Evolutionary conservation across 2,888 invertebrate genomes (phyloP).

Genomic region (Coecobrya sp.): DNA sequence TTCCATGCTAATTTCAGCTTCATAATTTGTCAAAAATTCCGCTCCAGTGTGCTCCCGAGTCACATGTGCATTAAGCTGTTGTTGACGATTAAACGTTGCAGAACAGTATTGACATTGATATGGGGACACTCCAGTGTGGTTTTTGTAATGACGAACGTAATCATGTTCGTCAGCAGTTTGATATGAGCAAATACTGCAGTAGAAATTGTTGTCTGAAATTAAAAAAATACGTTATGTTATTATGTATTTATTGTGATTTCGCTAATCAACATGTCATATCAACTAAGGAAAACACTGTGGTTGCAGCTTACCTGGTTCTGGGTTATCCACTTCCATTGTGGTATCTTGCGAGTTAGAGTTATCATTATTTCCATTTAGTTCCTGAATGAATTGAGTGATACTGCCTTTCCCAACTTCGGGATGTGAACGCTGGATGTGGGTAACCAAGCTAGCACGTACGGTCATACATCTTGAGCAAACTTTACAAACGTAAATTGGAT

Average conservation of each 20-base stretch:
- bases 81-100: slow-evolving; percentile 35
- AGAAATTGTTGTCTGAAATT: slow-evolving; percentile 36
- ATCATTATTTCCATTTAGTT: slow-evolving; percentile 22
- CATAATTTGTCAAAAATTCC: slow-evolving; percentile 57
- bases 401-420: slow-evolving; percentile 17
- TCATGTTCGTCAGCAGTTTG: slow-evolving; percentile 49
- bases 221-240: too few relatives aligned
- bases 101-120: slow-evolving; percentile 70
- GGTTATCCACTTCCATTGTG: not conserved
- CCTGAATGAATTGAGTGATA: not conserved
- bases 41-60: slow-evolving; percentile 62
- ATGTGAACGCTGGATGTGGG: slow-evolving; percentile 24
- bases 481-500: slow-evolving; percentile 54
- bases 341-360: not conserved
- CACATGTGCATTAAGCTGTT: slow-evolving; percentile 41
- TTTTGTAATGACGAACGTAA: slow-evolving; percentile 60
- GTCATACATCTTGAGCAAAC: slow-evolving; percentile 23
- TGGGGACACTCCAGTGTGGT: slow-evolving; percentile 59
- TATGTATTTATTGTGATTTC: too few relatives aligned
- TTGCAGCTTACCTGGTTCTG: not conserved
- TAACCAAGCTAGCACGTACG: not conserved
- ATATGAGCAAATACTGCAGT: slow-evolving; percentile 50
- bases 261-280: too few relatives aligned
- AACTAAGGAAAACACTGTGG: too few relatives aligned
- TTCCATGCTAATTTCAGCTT: slow-evolving; percentile 69